These are phyloP conservation scores for Meloidogyne hapla DNA, from an alignment of 1,140 invertebrate species.

Conservation along the genomic window DNA sequence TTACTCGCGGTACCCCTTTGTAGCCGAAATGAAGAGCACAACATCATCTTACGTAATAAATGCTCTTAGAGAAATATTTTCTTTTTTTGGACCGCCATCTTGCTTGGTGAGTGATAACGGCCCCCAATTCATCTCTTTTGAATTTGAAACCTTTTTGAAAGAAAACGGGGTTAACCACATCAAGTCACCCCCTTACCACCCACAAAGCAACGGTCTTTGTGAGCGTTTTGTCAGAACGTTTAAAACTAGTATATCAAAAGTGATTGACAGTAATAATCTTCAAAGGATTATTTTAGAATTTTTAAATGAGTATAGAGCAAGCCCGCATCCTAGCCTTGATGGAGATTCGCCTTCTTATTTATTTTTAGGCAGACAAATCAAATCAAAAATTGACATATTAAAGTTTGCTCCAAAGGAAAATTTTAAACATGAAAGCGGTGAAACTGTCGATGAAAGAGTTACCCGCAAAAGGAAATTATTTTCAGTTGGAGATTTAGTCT, in stretches of 20 bases:
- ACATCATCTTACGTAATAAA: not conserved
- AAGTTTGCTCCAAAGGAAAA: too few species aligned
- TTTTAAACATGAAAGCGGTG: too few species aligned
- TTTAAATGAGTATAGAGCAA: too few species aligned
- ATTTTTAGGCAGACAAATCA: constrained; percentile 7
- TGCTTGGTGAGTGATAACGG: constrained; percentile 63
- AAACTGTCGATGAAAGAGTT: too few species aligned
- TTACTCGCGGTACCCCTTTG: not conserved
- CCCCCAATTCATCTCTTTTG: constrained; percentile 56
- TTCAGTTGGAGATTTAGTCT: not conserved
- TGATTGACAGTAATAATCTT: too few species aligned
- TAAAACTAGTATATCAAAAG: too few species aligned
- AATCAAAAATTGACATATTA: not conserved
- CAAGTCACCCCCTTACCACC: constrained; percentile 53
- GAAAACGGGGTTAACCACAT: constrained; percentile 47
- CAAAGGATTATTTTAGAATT: too few species aligned
- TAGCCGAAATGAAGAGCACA: not conserved
- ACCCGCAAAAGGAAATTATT: not conserved
- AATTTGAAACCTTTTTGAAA: constrained; percentile 57
- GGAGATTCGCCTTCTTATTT: too few species aligned
- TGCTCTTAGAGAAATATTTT: not conserved
- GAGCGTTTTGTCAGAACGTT: too few species aligned
- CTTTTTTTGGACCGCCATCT: constrained; percentile 14
- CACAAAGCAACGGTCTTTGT: constrained; percentile 51
- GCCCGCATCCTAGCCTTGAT: too few species aligned